Percentiles rank a stretch among this genome's conserved stretches.
Evolutionary conservation across 1,140 invertebrate genomes (phyloP).

Genomic region (Drosophila bocki): DNA sequence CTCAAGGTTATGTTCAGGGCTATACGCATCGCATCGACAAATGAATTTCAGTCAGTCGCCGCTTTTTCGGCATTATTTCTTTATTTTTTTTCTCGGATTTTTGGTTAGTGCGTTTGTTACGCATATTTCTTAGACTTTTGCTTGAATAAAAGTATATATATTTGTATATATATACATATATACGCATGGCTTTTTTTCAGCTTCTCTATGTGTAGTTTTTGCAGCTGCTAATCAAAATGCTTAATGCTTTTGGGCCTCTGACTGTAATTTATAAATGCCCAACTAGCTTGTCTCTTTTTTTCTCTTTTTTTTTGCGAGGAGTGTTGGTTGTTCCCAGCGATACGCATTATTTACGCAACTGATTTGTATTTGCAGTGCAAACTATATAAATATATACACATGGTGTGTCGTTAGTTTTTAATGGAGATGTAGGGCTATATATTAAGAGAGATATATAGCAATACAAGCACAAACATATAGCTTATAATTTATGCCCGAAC

Average conservation of each 20-base stretch:
- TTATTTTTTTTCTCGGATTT: slow-evolving; percentile 36
- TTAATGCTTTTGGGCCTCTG: slow-evolving; percentile 63
- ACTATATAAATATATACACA: slow-evolving; percentile 49
- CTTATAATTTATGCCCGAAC: slow-evolving; percentile 5
- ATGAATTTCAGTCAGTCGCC: slow-evolving; percentile 62
- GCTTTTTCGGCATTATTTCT: slow-evolving; percentile 17
- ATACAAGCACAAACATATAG: neutral
- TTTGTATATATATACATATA: neutral
- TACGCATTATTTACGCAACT: slow-evolving; percentile 83
- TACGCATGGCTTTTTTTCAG: slow-evolving; percentile 14
- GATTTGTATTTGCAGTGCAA: slow-evolving; percentile 82
- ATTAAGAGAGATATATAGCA: neutral
- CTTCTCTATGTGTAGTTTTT: slow-evolving; percentile 55
- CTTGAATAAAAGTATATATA: slow-evolving; percentile 1
- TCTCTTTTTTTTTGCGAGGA: slow-evolving; percentile 1
- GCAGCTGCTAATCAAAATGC: slow-evolving; percentile 82
- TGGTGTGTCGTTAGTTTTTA: slow-evolving; percentile 2
- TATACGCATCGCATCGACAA: slow-evolving; percentile 79
- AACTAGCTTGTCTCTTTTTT: slow-evolving; percentile 42
- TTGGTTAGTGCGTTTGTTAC: slow-evolving; percentile 73
- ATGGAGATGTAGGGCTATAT: slow-evolving; percentile 6
- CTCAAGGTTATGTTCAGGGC: slow-evolving; percentile 84
- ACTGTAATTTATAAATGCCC: slow-evolving; percentile 76
- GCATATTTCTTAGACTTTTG: slow-evolving; percentile 56
- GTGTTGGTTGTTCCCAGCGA: slow-evolving; percentile 30